Percentiles rank a stretch among this genome's conserved stretches.
Evolutionary conservation across 2,113 vertebrate genomes (phyloP).

Genomic region (Notarius lentiginosus): DNA sequence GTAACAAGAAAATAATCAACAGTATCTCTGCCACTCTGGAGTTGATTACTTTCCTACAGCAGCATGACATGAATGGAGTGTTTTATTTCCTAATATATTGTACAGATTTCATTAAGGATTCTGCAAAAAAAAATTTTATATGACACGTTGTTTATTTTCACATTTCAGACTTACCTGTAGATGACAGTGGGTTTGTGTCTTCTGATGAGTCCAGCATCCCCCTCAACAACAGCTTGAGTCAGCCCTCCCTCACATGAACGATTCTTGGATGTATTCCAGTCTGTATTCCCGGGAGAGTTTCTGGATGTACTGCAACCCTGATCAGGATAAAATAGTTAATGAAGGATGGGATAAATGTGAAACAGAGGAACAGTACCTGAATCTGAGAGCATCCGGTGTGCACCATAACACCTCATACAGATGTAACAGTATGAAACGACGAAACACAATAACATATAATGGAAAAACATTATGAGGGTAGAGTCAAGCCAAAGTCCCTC

Average conservation of each 20-base stretch:
- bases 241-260: not conserved
- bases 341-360: not conserved
- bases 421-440: too few relatives aligned
- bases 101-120: not conserved
- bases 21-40: not conserved
- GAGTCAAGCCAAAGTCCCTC: too few relatives aligned
- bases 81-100: not conserved
- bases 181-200: slow-evolving; percentile 20
- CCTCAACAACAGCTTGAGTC: slow-evolving; percentile 37
- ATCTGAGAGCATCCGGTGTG: too few relatives aligned
- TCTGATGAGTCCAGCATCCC: slow-evolving; percentile 20
- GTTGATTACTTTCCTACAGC: not conserved
- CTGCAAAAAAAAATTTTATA: not conserved
- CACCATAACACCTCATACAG: not conserved
- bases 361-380: not conserved
- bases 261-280: not conserved
- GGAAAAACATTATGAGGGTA: not conserved
- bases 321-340: not conserved
- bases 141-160: not conserved
- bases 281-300: not conserved
- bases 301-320: not conserved
- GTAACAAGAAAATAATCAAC: not conserved
- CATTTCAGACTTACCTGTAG: slow-evolving; percentile 28
- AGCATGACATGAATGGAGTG: not conserved
- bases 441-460: not conserved